A percentile compares a stretch with the other conserved stretches of the same genome.
phyloP scores from a whole-genome alignment of 2,797 vertebrate species.

The Octomys mimax region DNA sequence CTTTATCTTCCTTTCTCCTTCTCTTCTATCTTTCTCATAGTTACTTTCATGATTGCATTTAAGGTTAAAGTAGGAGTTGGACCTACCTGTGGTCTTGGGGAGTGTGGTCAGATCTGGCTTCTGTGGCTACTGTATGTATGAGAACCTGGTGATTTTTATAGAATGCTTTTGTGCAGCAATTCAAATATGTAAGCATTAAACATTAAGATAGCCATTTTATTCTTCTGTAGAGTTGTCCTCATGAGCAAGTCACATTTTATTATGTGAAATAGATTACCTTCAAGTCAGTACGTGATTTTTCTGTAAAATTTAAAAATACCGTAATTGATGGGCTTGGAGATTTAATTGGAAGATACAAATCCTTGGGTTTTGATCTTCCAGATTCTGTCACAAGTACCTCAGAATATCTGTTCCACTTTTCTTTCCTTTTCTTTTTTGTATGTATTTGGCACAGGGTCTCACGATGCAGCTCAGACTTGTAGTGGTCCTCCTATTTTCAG shows the following conservation, averaged over 20 bases:
- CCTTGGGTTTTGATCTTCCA: slow-evolving; percentile 18
- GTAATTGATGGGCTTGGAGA: neutral
- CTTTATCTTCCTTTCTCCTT: neutral
- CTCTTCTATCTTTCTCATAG: neutral
- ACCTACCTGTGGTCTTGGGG: neutral
- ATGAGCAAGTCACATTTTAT: slow-evolving; percentile 47
- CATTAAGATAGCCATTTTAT: neutral
- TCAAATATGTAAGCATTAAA: slow-evolving; percentile 20
- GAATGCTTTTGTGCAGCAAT: slow-evolving; percentile 9
- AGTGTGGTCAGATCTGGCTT: neutral
- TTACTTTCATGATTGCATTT: neutral
- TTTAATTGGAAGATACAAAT: neutral
- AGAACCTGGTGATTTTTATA: neutral
- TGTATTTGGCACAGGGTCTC: too few species aligned
- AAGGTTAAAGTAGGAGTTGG: neutral
- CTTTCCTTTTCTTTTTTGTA: too few species aligned
- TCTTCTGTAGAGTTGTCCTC: neutral
- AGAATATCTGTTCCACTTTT: neutral
- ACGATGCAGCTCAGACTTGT: too few species aligned
- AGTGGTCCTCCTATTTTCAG: too few species aligned
- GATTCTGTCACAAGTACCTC: slow-evolving; percentile 14
- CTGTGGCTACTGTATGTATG: neutral
- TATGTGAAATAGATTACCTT: slow-evolving; percentile 5
- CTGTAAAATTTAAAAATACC: slow-evolving; percentile 37
- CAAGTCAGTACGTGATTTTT: slow-evolving; percentile 43